These are phyloP conservation scores for Sebastes steindachneri DNA, from an alignment of 2,797 vertebrate genomes.

Conservation along the genomic window DNA sequence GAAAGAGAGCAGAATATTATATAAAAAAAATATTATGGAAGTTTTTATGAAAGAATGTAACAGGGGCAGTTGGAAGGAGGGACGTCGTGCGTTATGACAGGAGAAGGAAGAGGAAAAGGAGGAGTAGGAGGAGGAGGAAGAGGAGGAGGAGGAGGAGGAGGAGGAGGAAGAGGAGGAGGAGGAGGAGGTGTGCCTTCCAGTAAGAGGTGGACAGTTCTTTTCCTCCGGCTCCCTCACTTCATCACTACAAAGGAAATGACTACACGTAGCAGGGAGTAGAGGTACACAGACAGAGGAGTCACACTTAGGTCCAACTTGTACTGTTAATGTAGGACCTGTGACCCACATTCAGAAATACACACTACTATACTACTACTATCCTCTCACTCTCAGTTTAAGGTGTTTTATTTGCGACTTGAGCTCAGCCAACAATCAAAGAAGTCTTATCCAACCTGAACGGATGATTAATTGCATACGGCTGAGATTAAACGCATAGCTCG, in stretches of 20 bases:
- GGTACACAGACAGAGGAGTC: not conserved
- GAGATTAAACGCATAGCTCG: not conserved
- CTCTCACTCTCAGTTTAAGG: not conserved
- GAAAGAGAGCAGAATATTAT: constrained; percentile 6
- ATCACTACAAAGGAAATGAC: constrained; percentile 44
- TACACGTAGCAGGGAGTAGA: not conserved
- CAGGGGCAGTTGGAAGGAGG: constrained; percentile 20
- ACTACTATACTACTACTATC: not conserved
- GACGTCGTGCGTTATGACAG: constrained; percentile 6
- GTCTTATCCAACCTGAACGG: not conserved
- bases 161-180: not conserved
- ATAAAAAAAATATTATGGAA: constrained; percentile 16
- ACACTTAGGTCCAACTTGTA: not conserved
- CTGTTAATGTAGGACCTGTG: not conserved
- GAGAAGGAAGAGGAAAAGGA: constrained; percentile 11
- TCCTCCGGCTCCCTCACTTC: not conserved
- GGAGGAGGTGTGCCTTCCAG: constrained; percentile 54
- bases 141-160: not conserved
- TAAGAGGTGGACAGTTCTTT: constrained; percentile 53
- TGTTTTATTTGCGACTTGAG: not conserved
- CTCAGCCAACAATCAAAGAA: not conserved
- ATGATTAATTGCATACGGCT: not conserved
- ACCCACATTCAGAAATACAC: not conserved
- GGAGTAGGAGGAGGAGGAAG: constrained; percentile 6
- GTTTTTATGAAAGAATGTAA: constrained; percentile 45